Evolutionary conservation across 2,113 vertebrate species (phyloP), one percentile per base, ranked within the genome.

Genomic region (Puma concolor): DNA sequence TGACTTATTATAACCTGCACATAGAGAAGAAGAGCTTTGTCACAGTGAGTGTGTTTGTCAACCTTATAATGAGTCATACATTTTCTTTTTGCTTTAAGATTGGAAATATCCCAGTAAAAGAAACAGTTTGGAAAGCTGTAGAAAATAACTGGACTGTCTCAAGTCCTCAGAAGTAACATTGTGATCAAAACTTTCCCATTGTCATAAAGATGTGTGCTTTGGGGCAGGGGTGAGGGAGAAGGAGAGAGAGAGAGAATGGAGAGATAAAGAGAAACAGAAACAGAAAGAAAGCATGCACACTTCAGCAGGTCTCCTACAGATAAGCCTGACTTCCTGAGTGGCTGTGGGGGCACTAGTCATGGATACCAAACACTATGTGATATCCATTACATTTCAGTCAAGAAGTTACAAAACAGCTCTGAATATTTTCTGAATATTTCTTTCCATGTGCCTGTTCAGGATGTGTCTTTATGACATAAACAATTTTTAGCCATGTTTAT

Each of bases 111-210:
- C 14, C n/a, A 83, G n/a, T 52, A 81, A 76, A 92, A 84, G 16
- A 93, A 92, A 97, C 7, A n/a, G 19, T 88, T 97, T 95, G 36
- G 60, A 66, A 92, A 77, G 4, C n/a, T 76, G 1, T 33, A 79
- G 67, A 79, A 69, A 84, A 87, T 5, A 82, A 60, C n/a, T 91
- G 41, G 66, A 54, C 19, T 81, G 33, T 88, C 19, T 89, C 48
- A 69, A 64, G 69, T 52, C n/a, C 16, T 95, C 76, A 85, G 54
- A 96, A 29, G 66, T 66, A 90, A 48, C 6, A 81, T 29, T 4
- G 7, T 57, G 54, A n/a, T 85, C 23, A 69, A 87, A 91, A 93
- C 76, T 7, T 16, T 91, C 36, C 44, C 38, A 23, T 33, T 74
- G n/a, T 87, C 74, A 3, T 12, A 29, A 41, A 44, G 60, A 14